These are phyloP conservation scores for Orestias chungarensis DNA, from an alignment of 2,797 vertebrate species.

Conservation along the genomic window DNA sequence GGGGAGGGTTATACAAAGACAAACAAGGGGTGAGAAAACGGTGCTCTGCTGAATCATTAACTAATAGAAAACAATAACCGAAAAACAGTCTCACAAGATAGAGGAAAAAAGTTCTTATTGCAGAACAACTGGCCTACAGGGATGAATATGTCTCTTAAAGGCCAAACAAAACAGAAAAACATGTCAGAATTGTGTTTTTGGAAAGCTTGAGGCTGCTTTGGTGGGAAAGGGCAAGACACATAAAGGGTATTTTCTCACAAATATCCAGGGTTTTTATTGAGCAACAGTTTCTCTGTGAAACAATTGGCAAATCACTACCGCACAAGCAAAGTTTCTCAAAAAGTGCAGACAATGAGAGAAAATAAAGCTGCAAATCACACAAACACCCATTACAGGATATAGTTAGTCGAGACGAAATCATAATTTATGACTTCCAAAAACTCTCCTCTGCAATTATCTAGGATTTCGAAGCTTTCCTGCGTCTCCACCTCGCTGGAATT, in stretches of 20 bases:
- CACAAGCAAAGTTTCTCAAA: constrained; percentile 30
- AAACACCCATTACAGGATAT: constrained; percentile 15
- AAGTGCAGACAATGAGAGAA: constrained; percentile 1
- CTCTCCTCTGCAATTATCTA: constrained; percentile 57
- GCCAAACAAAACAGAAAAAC: constrained; percentile 62
- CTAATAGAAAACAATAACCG: constrained; percentile 14
- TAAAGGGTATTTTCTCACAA: constrained; percentile 39
- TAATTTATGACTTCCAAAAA: constrained; percentile 56
- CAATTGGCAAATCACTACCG: constrained; percentile 46
- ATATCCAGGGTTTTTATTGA: constrained; percentile 48
- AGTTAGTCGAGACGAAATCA: constrained; percentile 31
- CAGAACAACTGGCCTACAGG: constrained; percentile 40
- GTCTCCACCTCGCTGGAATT: constrained; percentile 56
- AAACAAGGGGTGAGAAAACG: constrained; percentile 16
- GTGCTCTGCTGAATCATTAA: constrained; percentile 60
- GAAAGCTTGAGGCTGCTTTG: constrained; percentile 57
- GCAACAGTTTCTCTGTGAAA: constrained; percentile 60
- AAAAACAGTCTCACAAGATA: constrained; percentile 18
- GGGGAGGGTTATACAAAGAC: constrained; percentile 9
- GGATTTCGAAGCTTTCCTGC: constrained; percentile 61
- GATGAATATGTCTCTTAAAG: constrained; percentile 55
- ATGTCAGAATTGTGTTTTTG: constrained; percentile 51
- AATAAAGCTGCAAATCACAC: constrained; percentile 20
- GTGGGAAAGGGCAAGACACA: constrained; percentile 43
- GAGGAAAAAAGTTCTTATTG: constrained; percentile 38